Conservation (phyloP, 37 sponge, comb jelly and placozoan genomes). For the Cliona cf. orientalis region DNA sequence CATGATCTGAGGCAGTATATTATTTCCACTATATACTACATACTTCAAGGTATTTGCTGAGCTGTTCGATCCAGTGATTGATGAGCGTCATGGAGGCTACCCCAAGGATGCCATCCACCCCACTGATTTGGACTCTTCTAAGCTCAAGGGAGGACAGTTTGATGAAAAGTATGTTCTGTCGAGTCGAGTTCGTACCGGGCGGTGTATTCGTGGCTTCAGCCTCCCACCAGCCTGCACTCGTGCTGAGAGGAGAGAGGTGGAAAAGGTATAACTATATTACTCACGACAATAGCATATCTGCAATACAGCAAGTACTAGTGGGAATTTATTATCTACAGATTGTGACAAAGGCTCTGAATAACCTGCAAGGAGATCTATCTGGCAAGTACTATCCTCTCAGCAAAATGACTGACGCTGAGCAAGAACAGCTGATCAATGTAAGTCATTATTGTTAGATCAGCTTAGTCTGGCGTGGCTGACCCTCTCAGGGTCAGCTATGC, state of each 20-base stretch:
- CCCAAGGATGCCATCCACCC: constrained; percentile 43
- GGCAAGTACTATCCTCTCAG: constrained; percentile 79
- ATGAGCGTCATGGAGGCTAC: constrained; percentile 64
- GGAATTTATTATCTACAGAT: constrained; percentile 1
- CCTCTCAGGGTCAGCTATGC: no score
- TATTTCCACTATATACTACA: no score
- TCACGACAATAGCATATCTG: not conserved
- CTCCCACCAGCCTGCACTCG: constrained; percentile 71
- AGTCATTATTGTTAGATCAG: no score
- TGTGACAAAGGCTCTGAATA: constrained; percentile 20
- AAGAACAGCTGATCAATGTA: no score
- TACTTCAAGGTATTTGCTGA: constrained; percentile 42
- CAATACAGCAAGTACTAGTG: no score
- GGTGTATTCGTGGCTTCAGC: constrained; percentile 75
- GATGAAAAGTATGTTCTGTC: constrained; percentile 70
- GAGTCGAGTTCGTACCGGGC: constrained; percentile 69
- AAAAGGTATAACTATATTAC: constrained; percentile 28
- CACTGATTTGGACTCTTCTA: constrained; percentile 61
- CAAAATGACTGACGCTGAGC: constrained; percentile 58
- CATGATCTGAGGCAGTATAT: no score
- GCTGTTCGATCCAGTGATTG: constrained; percentile 44
- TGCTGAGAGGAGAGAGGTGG: constrained; percentile 75
- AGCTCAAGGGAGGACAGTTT: constrained; percentile 17
- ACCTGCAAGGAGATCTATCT: constrained; percentile 27
- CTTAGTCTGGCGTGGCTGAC: no score